Evolutionary conservation across 1,140 invertebrate genomes (phyloP), one percentile per base, ranked within the genome.

Genomic region (Mizuhopecten yessoensis): DNA sequence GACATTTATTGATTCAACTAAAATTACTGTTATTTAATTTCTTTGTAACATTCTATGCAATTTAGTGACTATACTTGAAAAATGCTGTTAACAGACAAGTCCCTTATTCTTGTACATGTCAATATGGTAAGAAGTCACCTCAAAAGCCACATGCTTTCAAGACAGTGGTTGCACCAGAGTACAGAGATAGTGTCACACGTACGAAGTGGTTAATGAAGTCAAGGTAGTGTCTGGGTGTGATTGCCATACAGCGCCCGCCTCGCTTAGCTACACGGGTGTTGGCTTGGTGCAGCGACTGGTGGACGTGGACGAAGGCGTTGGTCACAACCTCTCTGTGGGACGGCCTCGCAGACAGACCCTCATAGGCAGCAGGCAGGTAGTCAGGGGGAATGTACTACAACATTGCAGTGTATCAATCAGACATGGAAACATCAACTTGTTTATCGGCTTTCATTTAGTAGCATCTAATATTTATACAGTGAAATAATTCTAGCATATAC

Each of bases 181-280:
- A n/a, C n/a, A n/a, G n/a, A 29, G 36, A 13, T 34, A 90, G 33
- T 15, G 34, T 34, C 33, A 89, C 75, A 94, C 96, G 96, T 92
- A 97, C 99, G 97, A 99, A 99, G 96, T 99, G 99, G 97, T 99
- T 98, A 95, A 99, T 99, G 96, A 99, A 99, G 97, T 99, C 99
- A n/a, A 99, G 97, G 96, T 99, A 99, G 97, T 99, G 99, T 90
- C 99, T 97, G 1, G 99, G 99, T 7, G 99, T 99, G 34, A 99
- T 99, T 5, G 99, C 98, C 98, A 99, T 99, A 3, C 98, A 99
- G 93, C 99, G 97, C 88, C 98, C 98, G 33, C 99, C 99, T 86
- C 99, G 97, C 96, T 99, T 99, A 0, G 98, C 98, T 15, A 99
- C 97, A 87, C 99, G 97, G 15, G 97, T 97, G 95, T 99, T 99